Conservation (phyloP, 2,888 invertebrate species). For the Cataglyphis livida region DNA sequence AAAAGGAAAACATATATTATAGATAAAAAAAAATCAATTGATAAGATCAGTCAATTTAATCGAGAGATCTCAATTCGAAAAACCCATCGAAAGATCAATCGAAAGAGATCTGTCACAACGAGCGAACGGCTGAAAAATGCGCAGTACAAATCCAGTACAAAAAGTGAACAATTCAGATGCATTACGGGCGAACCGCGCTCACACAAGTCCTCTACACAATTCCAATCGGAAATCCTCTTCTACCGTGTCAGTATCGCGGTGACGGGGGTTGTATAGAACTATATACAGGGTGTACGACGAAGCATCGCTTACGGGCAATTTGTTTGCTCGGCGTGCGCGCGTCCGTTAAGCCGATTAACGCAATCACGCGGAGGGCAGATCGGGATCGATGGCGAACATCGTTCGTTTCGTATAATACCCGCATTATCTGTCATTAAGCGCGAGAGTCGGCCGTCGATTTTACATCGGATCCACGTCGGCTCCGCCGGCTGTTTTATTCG, state of each 20-base stretch:
- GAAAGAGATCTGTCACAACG: not conserved
- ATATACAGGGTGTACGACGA: conserved; percentile 53
- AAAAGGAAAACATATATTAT: not conserved
- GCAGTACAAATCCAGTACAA: not conserved
- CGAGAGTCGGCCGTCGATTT: conserved; percentile 53
- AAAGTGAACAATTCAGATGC: conserved; percentile 28
- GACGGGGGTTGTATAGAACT: conserved; percentile 32
- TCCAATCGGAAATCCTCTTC: conserved; percentile 42
- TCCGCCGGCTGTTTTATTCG: conserved; percentile 46
- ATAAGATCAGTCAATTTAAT: not conserved
- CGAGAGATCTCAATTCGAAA: not conserved
- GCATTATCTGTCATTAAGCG: conserved; percentile 76
- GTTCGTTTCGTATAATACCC: conserved; percentile 69
- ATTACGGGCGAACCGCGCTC: not conserved
- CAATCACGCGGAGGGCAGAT: conserved; percentile 72
- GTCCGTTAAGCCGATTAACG: conserved; percentile 77
- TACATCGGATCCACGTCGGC: conserved; percentile 24
- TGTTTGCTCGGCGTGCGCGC: conserved; percentile 71
- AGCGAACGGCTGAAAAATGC: not conserved
- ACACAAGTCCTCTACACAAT: not conserved
- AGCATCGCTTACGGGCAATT: conserved; percentile 75
- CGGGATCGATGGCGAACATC: conserved; percentile 71
- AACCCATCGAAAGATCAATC: not conserved
- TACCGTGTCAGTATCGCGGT: conserved; percentile 40
- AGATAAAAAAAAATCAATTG: not conserved